Conservation (phyloP, 2,113 vertebrate species). For the Cariama cristata region DNA sequence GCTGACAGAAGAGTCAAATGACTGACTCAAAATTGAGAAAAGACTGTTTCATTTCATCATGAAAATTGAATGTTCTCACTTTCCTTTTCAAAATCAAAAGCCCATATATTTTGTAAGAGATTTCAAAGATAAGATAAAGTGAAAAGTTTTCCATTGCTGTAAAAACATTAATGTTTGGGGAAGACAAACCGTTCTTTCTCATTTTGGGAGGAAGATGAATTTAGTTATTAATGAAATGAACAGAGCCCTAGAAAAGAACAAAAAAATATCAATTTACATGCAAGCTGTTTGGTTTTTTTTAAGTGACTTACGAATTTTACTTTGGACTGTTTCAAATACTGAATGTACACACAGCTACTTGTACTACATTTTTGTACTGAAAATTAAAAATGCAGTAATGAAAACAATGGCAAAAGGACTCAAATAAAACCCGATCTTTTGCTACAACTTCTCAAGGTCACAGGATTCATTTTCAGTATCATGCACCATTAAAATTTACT, state of each 20-base stretch:
- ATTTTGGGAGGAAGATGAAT: background rate
- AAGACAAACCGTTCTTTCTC: background rate
- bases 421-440: constrained; percentile 59
- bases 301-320: background rate
- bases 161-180: background rate
- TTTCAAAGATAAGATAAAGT: background rate
- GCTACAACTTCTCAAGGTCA: constrained; percentile 47
- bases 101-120: background rate
- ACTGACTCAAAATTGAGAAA: background rate
- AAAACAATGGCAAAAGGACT: constrained; percentile 32
- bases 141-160: background rate
- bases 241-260: background rate
- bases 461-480: constrained; percentile 57
- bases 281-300: background rate
- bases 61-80: background rate
- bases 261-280: background rate
- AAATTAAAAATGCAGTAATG: constrained; percentile 7
- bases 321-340: background rate
- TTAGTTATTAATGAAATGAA: background rate
- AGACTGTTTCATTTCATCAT: background rate
- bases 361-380: background rate
- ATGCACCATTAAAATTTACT: constrained; percentile 67
- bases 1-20: background rate
- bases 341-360: background rate
- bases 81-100: background rate